A percentile compares a stretch with the other conserved stretches of the same genome.
phyloP scores from a whole-genome alignment of 2,113 vertebrate genomes.

The Columbina picui region DNA sequence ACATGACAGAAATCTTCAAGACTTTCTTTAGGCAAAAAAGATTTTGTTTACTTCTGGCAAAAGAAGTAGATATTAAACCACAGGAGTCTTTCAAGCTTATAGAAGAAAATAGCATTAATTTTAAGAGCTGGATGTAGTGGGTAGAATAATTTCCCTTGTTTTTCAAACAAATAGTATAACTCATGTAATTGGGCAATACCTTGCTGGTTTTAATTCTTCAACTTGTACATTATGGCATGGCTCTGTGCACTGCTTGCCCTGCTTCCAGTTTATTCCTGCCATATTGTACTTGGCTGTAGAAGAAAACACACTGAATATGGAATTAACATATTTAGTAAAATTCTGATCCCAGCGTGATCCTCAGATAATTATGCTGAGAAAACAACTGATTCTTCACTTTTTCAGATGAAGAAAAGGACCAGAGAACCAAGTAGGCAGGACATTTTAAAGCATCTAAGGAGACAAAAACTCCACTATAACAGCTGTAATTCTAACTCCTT shows the following conservation, averaged over 20 bases:
- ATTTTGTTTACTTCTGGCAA: background rate
- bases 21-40: background rate
- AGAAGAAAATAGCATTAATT: background rate
- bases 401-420: background rate
- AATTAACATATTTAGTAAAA: background rate
- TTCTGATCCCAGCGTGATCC: background rate
- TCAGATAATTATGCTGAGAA: background rate
- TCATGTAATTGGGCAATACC: background rate
- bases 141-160: background rate
- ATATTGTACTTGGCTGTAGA: background rate
- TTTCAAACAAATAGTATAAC: background rate
- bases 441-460: background rate
- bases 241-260: background rate
- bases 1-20: background rate
- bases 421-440: background rate
- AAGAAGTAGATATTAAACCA: background rate
- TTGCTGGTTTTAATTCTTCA: background rate
- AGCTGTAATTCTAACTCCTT: background rate
- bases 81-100: accelerated
- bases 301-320: background rate
- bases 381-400: background rate
- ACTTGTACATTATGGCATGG: background rate
- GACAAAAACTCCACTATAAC: background rate
- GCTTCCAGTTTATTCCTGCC: background rate
- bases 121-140: background rate